A percentile compares a stretch with the other conserved stretches of the same genome.
Conservation (phyloP, 2,888 invertebrate species). For the Sphecodes monilicornis region DNA sequence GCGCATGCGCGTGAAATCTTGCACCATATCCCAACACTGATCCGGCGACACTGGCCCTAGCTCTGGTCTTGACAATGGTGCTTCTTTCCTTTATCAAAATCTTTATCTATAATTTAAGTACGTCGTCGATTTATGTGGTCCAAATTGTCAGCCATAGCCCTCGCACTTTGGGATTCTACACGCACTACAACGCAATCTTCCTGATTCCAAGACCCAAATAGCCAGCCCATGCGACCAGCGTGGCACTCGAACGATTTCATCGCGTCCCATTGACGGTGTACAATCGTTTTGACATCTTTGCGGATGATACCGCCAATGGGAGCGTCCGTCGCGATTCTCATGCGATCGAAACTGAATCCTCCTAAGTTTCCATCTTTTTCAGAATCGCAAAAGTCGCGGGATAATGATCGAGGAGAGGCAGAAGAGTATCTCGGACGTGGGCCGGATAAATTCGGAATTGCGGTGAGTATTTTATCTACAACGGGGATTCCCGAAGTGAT, state of each 20-base stretch:
- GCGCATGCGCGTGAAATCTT: too few relatives aligned
- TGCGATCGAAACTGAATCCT: neutral
- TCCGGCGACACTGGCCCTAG: too few relatives aligned
- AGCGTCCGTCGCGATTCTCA: neutral
- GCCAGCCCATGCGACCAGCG: neutral
- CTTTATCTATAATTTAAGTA: too few relatives aligned
- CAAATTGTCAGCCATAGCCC: too few relatives aligned
- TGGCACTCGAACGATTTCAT: neutral
- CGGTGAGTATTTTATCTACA: neutral
- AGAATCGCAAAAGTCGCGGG: neutral
- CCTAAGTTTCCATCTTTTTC: neutral
- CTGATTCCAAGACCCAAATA: too few relatives aligned
- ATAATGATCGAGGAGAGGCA: neutral
- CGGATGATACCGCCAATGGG: neutral
- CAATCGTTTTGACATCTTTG: neutral
- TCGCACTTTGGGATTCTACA: too few relatives aligned
- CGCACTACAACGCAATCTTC: too few relatives aligned
- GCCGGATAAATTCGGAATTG: neutral
- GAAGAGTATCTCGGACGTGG: neutral
- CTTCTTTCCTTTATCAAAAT: too few relatives aligned
- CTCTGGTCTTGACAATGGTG: too few relatives aligned
- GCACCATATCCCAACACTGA: too few relatives aligned
- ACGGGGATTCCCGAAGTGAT: constrained; percentile 11
- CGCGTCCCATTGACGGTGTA: neutral
- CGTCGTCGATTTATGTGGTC: too few relatives aligned